Evolutionary conservation across 1,140 invertebrate genomes (phyloP).

Genomic region (Cydia splendana): DNA sequence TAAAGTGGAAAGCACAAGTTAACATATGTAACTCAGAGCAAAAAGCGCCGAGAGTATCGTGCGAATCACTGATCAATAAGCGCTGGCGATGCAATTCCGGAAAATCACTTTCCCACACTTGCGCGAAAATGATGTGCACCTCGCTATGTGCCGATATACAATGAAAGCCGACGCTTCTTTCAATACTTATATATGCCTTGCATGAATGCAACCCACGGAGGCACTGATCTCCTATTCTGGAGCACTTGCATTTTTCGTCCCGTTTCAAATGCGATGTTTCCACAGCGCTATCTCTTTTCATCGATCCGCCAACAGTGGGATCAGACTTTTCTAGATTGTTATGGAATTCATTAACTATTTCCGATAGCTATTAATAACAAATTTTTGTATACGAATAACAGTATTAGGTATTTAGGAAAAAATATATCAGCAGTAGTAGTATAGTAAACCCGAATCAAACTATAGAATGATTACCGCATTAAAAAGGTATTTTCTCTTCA

Average conservation of each 20-base stretch:
- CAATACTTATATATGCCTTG: conserved; percentile 66
- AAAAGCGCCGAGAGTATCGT: conserved; percentile 48
- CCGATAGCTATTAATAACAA: neutral
- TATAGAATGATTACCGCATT: too few relatives aligned
- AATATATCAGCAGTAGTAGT: too few relatives aligned
- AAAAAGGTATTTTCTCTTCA: too few relatives aligned
- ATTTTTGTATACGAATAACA: too few relatives aligned
- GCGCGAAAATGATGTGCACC: conserved; percentile 45
- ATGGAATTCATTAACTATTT: neutral
- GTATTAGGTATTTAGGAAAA: too few relatives aligned
- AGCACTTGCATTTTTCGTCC: conserved; percentile 33
- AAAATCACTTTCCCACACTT: conserved; percentile 49
- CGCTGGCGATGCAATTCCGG: conserved; percentile 37
- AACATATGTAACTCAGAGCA: conserved; percentile 39
- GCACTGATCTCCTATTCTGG: conserved; percentile 36
- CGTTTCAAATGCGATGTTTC: conserved; percentile 30
- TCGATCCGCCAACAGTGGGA: neutral
- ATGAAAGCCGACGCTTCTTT: conserved; percentile 56
- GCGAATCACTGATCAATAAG: conserved; percentile 39
- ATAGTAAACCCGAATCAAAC: too few relatives aligned
- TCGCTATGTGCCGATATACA: conserved; percentile 48
- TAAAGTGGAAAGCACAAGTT: conserved; percentile 59
- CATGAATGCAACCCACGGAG: conserved; percentile 45
- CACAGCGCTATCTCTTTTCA: conserved; percentile 33
- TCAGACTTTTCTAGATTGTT: conserved; percentile 16